phyloP scores from a whole-genome alignment of 2,113 vertebrate species.

The Leptobrachium leishanense region DNA sequence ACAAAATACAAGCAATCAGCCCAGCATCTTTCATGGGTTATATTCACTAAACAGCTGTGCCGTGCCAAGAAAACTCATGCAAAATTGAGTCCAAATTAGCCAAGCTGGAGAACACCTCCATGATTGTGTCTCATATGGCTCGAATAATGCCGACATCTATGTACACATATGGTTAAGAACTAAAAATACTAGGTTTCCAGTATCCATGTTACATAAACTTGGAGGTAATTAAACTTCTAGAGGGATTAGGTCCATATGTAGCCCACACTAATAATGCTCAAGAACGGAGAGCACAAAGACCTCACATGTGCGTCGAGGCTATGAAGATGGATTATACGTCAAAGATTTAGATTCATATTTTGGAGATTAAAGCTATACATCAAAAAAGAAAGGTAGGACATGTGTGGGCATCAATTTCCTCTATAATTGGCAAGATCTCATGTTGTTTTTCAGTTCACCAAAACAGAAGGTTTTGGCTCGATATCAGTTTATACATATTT shows the following conservation, averaged over 20 bases:
- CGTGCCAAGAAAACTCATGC: too few species aligned
- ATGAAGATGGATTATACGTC: conserved; percentile 24
- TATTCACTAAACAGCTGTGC: too few species aligned
- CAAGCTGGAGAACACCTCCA: too few species aligned
- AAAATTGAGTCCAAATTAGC: too few species aligned
- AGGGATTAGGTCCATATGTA: not conserved
- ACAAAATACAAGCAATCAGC: too few species aligned
- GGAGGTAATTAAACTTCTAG: not conserved
- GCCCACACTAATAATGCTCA: not conserved
- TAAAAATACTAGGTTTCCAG: not conserved
- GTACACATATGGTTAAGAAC: not conserved
- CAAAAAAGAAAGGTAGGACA: conserved; percentile 11
- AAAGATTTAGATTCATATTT: conserved; percentile 16
- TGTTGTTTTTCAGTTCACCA: not conserved
- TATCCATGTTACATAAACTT: not conserved
- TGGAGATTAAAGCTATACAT: conserved; percentile 37
- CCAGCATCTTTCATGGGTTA: too few species aligned
- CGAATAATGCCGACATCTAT: not conserved
- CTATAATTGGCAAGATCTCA: conserved; percentile 17
- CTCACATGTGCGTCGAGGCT: conserved; percentile 16
- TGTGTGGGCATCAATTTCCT: conserved; percentile 22
- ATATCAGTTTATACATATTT: conserved; percentile 12
- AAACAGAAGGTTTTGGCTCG: conserved; percentile 31
- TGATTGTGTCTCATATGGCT: too few species aligned
- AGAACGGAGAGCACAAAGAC: not conserved